Evolutionary conservation across 2,797 vertebrate genomes (phyloP).

Genomic region (Gobio occitaniae): DNA sequence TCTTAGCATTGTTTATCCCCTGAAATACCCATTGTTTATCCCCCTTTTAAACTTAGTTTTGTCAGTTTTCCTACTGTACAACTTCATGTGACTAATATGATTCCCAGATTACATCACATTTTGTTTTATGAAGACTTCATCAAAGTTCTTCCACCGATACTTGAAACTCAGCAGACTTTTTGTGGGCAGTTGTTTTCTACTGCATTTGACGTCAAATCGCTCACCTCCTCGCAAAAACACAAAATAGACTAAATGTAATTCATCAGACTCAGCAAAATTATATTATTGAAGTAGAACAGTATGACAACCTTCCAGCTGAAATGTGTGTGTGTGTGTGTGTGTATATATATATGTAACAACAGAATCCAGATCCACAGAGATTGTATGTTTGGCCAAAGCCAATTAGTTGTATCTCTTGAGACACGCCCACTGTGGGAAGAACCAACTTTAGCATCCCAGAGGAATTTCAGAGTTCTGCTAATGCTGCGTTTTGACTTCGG

Average conservation of each 20-base stretch:
- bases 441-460: conserved; percentile 27
- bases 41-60: neutral
- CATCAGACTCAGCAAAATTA: conserved; percentile 38
- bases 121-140: conserved; percentile 24
- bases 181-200: conserved; percentile 17
- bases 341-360: neutral
- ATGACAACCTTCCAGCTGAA: conserved; percentile 38
- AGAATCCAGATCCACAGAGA: conserved; percentile 26
- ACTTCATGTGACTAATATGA: neutral
- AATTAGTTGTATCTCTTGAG: conserved; percentile 48
- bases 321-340: neutral
- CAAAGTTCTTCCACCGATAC: neutral
- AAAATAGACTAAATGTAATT: conserved; percentile 17
- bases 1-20: neutral
- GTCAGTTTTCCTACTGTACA: conserved; percentile 12
- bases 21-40: neutral
- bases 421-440: conserved; percentile 17
- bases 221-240: neutral
- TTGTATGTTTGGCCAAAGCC: conserved; percentile 23
- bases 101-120: conserved; percentile 5
- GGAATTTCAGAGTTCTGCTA: conserved; percentile 28
- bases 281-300: conserved; percentile 15
- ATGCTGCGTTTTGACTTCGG: conserved; percentile 6
- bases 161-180: neutral
- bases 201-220: neutral